Evolutionary conservation across 2,888 invertebrate species (phyloP).

Genomic region (Cantharis nigra): DNA sequence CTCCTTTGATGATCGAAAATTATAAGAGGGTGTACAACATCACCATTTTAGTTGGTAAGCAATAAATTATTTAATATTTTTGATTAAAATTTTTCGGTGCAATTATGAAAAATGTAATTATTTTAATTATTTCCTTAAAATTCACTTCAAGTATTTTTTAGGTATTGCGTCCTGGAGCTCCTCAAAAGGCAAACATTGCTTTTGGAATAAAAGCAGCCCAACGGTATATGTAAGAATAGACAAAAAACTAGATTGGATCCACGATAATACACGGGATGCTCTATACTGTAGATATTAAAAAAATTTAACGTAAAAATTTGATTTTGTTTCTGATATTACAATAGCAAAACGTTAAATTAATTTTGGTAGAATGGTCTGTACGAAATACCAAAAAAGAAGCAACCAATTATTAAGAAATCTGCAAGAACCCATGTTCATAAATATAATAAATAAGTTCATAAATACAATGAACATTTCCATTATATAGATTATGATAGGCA

Average conservation of each 20-base stretch:
- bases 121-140: no score
- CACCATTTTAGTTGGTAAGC: slow-evolving; percentile 26
- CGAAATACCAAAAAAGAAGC: not conserved
- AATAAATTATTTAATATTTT: no score
- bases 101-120: no score
- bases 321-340: not conserved
- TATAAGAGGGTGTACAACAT: slow-evolving; percentile 13
- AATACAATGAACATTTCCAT: no score
- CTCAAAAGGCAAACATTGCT: slow-evolving; percentile 61
- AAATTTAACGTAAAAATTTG: not conserved
- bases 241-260: slow-evolving; percentile 59
- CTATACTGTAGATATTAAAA: slow-evolving; percentile 47
- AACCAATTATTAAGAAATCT: no score
- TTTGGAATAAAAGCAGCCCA: slow-evolving; percentile 39
- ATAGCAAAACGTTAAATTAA: not conserved
- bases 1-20: slow-evolving; percentile 20
- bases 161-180: slow-evolving; percentile 68
- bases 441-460: no score
- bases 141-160: slow-evolving; percentile 37
- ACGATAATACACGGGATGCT: slow-evolving; percentile 49
- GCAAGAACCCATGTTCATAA: no score
- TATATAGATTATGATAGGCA: no score
- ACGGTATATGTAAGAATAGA: slow-evolving; percentile 62
- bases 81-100: no score
- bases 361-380: not conserved